phyloP scores from a whole-genome alignment of 2,888 invertebrate genomes.

The Spodoptera littoralis region DNA sequence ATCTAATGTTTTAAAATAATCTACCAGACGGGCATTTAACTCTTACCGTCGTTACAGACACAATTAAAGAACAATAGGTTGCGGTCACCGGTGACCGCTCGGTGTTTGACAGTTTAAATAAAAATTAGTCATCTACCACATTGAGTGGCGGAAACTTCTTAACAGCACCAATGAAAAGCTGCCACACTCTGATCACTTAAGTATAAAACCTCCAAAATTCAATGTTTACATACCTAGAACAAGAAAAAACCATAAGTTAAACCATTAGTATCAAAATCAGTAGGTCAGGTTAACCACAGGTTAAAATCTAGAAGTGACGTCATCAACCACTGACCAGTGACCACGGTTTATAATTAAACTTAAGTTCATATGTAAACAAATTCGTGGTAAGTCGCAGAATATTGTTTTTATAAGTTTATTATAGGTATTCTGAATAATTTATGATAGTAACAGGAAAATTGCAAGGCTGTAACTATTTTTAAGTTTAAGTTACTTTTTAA shows the following conservation, averaged over 20 bases:
- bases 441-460: conserved; percentile 26
- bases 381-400: conserved; percentile 30
- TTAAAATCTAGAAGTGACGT: conserved; percentile 45
- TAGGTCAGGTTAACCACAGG: conserved; percentile 55
- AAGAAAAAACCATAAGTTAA: conserved; percentile 43
- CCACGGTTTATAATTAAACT: conserved; percentile 29
- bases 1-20: too few relatives aligned
- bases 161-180: background rate
- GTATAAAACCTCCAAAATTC: background rate
- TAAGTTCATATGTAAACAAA: conserved; percentile 29
- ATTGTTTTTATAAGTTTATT: conserved; percentile 13
- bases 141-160: background rate
- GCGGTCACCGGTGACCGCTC: too few relatives aligned
- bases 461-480: background rate
- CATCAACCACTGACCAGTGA: conserved; percentile 36
- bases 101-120: too few relatives aligned
- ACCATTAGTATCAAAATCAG: conserved; percentile 40
- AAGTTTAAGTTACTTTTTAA: background rate
- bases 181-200: too few relatives aligned
- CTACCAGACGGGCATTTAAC: too few relatives aligned
- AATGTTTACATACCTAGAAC: conserved; percentile 56
- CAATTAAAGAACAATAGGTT: too few relatives aligned
- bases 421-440: conserved; percentile 6
- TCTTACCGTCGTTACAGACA: too few relatives aligned
- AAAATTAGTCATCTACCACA: too few relatives aligned